Conservation (phyloP, 2,113 vertebrate species). For the Paramisgurnus dabryanus region DNA sequence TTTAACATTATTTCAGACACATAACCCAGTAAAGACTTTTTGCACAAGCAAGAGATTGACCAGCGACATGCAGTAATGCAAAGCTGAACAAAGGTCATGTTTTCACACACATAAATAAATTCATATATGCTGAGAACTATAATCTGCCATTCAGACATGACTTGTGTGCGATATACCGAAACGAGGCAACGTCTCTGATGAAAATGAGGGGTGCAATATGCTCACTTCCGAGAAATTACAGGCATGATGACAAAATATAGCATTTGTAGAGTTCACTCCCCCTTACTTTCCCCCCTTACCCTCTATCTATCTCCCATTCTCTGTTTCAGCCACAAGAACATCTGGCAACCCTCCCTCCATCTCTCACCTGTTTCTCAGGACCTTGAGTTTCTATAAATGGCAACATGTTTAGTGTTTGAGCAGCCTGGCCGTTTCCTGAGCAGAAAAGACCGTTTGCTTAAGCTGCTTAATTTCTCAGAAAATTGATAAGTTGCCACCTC, state of each 20-base stretch:
- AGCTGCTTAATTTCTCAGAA: conserved; percentile 72
- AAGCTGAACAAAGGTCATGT: no score
- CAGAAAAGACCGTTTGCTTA: conserved; percentile 62
- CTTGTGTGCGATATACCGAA: background rate
- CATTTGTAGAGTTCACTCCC: conserved; percentile 18
- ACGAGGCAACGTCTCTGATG: background rate
- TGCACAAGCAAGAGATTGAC: no score
- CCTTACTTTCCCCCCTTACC: background rate
- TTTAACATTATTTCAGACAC: no score
- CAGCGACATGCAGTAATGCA: no score
- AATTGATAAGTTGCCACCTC: conserved; percentile 30
- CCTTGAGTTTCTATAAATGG: conserved; percentile 56
- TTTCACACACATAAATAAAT: no score
- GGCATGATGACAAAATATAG: conserved; percentile 33
- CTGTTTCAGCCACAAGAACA: conserved; percentile 74
- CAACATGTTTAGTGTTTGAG: conserved; percentile 60
- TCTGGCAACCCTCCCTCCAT: conserved; percentile 47
- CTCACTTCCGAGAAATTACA: conserved; percentile 45
- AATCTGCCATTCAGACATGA: no score
- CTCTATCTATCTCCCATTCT: conserved; percentile 46
- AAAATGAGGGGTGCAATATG: background rate
- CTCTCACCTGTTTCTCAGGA: conserved; percentile 73
- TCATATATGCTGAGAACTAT: no score
- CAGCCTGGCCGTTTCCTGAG: conserved; percentile 67
- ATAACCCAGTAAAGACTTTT: no score